Percentiles rank a stretch among this genome's conserved stretches.
Evolutionary conservation across 1,140 invertebrate species (phyloP).

Genomic region (Brachionus plicatilis): DNA sequence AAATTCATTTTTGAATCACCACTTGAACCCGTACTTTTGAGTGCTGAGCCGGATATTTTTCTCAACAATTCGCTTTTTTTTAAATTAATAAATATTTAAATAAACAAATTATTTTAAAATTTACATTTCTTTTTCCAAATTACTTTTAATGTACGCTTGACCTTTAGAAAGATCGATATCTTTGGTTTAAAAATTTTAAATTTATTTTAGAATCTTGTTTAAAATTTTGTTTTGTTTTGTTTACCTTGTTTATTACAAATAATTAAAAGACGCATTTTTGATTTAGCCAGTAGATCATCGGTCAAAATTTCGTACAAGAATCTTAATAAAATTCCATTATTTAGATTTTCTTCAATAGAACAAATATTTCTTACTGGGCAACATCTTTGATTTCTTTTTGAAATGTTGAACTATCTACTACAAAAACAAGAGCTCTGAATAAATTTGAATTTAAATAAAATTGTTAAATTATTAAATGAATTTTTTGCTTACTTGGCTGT

Average conservation of each 20-base stretch:
- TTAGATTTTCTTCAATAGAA: not conserved
- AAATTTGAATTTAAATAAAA: not conserved
- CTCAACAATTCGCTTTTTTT: constrained; percentile 18
- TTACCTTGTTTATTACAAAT: constrained; percentile 32
- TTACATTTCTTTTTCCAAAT: constrained; percentile 39
- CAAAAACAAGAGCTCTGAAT: not conserved
- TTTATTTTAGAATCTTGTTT: not conserved
- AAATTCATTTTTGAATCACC: not conserved
- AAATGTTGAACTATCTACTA: constrained; percentile 26
- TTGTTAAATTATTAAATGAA: not conserved
- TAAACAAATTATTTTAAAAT: not conserved
- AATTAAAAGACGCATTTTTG: not conserved
- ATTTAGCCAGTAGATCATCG: not conserved
- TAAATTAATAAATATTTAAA: not conserved
- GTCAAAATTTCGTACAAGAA: constrained; percentile 26
- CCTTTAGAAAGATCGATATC: constrained; percentile 23
- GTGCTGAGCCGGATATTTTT: not conserved
- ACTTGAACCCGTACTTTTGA: not conserved
- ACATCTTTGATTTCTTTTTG: constrained; percentile 23
- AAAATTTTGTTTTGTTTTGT: not conserved
- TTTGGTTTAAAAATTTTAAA: not conserved
- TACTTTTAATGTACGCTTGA: constrained; percentile 5
- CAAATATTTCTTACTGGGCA: not conserved
- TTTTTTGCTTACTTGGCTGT: not conserved
- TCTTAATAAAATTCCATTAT: not conserved